Evolutionary conservation across 2,113 vertebrate species (phyloP), one percentile per base, ranked within the genome.

Genomic region (Artemisiospiza belli): DNA sequence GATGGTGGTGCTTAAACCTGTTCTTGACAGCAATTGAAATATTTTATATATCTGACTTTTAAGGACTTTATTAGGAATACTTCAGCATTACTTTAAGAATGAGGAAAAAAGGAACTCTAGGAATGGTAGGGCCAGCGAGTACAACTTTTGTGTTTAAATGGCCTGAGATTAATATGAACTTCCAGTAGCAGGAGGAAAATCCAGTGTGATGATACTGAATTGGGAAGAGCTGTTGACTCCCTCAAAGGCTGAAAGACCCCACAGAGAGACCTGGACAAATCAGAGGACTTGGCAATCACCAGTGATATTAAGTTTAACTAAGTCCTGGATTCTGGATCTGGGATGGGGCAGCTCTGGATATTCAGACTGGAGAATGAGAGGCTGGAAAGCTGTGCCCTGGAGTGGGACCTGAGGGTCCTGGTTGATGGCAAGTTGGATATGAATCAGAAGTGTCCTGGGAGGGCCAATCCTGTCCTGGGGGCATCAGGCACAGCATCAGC

Each of bases 131-230:
- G 9, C 20, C 25, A 55, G 4, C 31, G 18, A 77, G 21, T 20
- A 58, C 30, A 49, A 33, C 52, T 39, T 47, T 46, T 62, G 17
- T 66, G 30, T 49, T 74, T 92, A 64, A 94, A 37, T 49, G 4
- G 3, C 13, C 55, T 49, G 28, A 68, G 9, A 18, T 84, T 78
- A 55, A 69, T 24, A 46, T 2, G 12, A 51, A 57, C 20, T 18
- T 79, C 6, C 30, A 64, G 22, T 17, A 73, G 31, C 22, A 59
- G 10, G 12, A 54, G 22, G 31, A 72, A 93, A 75, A 47, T 67
- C 24, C 15, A 20, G 6, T 31, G 5, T 15, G 24, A 79, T 0
- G 0, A 55, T 41, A 62, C 3, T 41, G 18, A 49, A 35, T 31
- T 49, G 21, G 4, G 5, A 64, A 39, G 43, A 27, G 7, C 7